Conservation (phyloP, 2,888 invertebrate genomes). For the Ephialtes manifestator region DNA sequence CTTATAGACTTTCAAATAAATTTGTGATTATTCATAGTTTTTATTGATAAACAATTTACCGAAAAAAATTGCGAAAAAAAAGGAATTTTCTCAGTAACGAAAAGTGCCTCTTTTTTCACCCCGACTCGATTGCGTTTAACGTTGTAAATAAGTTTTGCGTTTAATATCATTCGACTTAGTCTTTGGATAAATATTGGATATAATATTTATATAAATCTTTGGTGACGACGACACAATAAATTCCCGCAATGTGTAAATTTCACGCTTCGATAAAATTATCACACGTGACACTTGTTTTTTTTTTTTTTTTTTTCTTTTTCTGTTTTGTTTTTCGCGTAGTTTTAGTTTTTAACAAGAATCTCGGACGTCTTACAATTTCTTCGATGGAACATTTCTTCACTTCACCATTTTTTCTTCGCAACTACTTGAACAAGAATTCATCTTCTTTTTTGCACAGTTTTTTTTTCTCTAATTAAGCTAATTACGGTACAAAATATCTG, state of each 20-base stretch:
- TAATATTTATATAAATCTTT: constrained; percentile 71
- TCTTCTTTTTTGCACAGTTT: not conserved
- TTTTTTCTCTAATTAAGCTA: constrained; percentile 70
- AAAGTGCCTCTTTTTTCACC: not conserved
- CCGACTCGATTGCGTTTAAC: not conserved
- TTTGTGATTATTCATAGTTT: not conserved
- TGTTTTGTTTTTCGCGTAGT: constrained; percentile 13
- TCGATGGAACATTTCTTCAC: constrained; percentile 46
- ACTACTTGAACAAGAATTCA: not conserved
- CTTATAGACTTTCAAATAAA: too few species aligned
- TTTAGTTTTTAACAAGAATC: constrained; percentile 43
- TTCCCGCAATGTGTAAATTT: constrained; percentile 36
- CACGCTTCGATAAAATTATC: constrained; percentile 55
- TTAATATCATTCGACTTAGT: constrained; percentile 40
- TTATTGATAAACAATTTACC: not conserved
- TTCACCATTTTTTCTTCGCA: constrained; percentile 23
- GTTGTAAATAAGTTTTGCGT: constrained; percentile 10
- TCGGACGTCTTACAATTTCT: constrained; percentile 63
- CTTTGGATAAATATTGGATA: constrained; percentile 70
- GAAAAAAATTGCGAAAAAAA: not conserved
- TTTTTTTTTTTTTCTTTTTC: too few species aligned
- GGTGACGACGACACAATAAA: constrained; percentile 64
- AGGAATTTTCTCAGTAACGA: not conserved
- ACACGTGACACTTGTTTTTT: constrained; percentile 42
- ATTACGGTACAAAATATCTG: constrained; percentile 82